A percentile compares a stretch with the other conserved stretches of the same genome.
Conservation (phyloP, 2,888 invertebrate species). For the Physocephala rufipes region DNA sequence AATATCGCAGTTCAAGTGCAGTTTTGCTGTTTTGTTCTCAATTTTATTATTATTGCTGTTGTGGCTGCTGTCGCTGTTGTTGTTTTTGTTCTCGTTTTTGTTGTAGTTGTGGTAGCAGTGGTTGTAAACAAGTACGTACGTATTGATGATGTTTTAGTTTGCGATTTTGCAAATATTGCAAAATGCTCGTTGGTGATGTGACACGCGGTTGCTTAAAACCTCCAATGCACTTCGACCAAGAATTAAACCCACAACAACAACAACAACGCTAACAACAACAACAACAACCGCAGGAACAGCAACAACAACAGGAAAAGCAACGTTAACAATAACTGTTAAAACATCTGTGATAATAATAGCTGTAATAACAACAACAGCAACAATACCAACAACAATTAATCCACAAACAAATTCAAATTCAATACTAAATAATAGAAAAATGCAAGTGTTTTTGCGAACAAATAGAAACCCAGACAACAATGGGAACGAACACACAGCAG, state of each 20-base stretch:
- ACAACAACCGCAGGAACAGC: background rate
- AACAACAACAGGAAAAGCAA: background rate
- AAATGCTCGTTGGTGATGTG: conserved; percentile 38
- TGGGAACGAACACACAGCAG: background rate
- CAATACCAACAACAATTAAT: background rate
- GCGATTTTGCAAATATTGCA: conserved; percentile 17
- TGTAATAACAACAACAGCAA: background rate
- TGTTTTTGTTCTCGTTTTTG: conserved; percentile 15
- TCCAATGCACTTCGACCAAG: conserved; percentile 51
- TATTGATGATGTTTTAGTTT: conserved; percentile 23
- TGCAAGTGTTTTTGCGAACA: conserved; percentile 2
- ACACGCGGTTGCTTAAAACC: conserved; percentile 17
- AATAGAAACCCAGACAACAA: background rate
- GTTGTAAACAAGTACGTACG: background rate
- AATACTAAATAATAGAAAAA: conserved; percentile 10
- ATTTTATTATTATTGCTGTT: background rate
- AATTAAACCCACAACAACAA: background rate
- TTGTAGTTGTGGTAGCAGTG: conserved; percentile 12
- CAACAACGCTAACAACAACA: background rate
- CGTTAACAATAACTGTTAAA: background rate
- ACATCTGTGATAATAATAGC: background rate
- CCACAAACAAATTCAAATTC: conserved; percentile 12
- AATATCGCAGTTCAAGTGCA: conserved; percentile 54
- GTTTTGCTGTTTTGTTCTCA: conserved; percentile 38
- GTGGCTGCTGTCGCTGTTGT: background rate